A percentile compares a stretch with the other conserved stretches of the same genome.
Evolutionary conservation across 1,140 invertebrate genomes (phyloP).

Genomic region (Oreohelix idahoensis): DNA sequence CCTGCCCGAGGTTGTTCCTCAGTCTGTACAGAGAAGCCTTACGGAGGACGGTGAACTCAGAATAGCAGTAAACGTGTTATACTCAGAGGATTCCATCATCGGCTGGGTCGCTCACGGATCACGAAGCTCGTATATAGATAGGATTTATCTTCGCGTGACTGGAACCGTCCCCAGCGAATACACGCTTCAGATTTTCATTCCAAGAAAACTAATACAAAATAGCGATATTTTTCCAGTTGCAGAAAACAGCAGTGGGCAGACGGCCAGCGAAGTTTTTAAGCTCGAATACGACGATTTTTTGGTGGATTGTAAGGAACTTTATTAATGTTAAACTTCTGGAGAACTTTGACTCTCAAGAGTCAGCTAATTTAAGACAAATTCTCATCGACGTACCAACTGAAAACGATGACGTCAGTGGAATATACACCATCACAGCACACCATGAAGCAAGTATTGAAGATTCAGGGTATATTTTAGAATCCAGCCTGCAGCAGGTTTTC

Average conservation of each 20-base stretch:
- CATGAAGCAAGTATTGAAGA: background rate
- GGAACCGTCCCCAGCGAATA: background rate
- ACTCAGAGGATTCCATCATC: background rate
- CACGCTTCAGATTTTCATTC: background rate
- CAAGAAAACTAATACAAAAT: background rate
- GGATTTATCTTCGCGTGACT: background rate
- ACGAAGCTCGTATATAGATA: background rate
- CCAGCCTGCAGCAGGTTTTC: background rate
- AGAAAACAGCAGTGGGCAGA: background rate
- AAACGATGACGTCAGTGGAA: background rate
- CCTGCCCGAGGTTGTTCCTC: background rate
- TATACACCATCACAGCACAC: background rate
- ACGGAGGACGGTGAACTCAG: background rate
- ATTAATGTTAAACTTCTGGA: slow-evolving; percentile 1
- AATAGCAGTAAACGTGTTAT: background rate
- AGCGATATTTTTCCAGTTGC: background rate
- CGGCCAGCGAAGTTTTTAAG: background rate
- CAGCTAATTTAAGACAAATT: background rate
- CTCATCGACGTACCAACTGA: background rate
- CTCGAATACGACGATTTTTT: background rate
- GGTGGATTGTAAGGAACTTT: background rate
- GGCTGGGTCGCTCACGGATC: background rate
- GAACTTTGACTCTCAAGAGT: background rate
- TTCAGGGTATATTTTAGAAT: background rate
- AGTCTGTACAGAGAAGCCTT: background rate